Evolutionary conservation across 2,888 invertebrate species (phyloP), one percentile per base, ranked within the genome.

Genomic region (Augochlorella aurata): DNA sequence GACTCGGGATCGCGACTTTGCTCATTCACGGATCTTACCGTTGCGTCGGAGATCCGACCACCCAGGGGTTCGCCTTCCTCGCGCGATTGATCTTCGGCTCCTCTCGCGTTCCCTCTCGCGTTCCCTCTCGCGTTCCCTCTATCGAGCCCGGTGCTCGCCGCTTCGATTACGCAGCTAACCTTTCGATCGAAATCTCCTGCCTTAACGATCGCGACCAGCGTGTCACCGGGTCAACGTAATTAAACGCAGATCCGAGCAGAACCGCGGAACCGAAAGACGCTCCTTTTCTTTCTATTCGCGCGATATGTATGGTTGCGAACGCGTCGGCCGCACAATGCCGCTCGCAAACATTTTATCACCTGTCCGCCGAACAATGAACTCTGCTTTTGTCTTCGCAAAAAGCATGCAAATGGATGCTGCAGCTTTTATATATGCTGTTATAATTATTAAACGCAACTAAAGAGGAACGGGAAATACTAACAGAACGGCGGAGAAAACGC

Each of bases 321-420:
- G 14, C 58, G 14, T 24, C 24, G 29, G 16, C 7, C 29, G 61
- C 16, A 29, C 61, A 29, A 29, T 61, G 29, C 29, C 61, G 61
- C 29, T 16, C 24, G 24, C 29, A 50, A 61, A 29, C 29, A 61
- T 61, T 61, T 61, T 29, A 61, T 61, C 61, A 61, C 61, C 61
- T 29, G 16, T 61, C 16, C 24, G 0, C 2, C 14, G 29, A 61
- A 61, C 61, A 29, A 61, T 29, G 29, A 61, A 29, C 29, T 61
- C 16, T 14, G 29, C 61, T 61, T 61, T 61, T 61, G 29, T 61
- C 29, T 29, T 24, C 24, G 8, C 12, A 61, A 61, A 54, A 21
- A 18, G 24, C 14, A 18, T 2, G 29, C 61, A 58, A 58, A 58
- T 24, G 24, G 61, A 29, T 29, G 61, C 61, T 29, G 61, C 29